Evolutionary conservation across 1,140 invertebrate species (phyloP).

Genomic region (Fopius arisanus): DNA sequence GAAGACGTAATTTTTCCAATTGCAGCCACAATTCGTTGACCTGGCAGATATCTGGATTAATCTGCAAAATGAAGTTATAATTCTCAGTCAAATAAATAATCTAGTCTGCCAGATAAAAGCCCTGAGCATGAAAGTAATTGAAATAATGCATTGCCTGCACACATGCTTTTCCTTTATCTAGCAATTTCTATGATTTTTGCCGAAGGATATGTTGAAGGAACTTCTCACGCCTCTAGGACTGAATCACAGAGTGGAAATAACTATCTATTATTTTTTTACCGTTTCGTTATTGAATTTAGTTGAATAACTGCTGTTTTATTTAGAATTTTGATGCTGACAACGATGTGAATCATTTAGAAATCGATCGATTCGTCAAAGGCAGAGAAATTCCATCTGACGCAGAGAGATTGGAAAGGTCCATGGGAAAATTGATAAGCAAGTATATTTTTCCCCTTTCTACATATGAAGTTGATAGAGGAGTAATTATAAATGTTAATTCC

Average conservation of each 20-base stretch:
- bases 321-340: slow-evolving; percentile 48
- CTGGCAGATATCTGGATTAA: slow-evolving; percentile 70
- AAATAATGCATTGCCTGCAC: too few species aligned
- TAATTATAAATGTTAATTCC: not conserved
- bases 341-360: slow-evolving; percentile 36
- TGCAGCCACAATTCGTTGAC: slow-evolving; percentile 71
- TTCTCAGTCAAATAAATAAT: slow-evolving; percentile 69
- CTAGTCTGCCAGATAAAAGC: slow-evolving; percentile 64
- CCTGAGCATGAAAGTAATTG: slow-evolving; percentile 58
- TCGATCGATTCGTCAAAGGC: slow-evolving; percentile 48
- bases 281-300: too few species aligned
- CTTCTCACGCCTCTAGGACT: too few species aligned
- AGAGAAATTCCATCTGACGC: slow-evolving; percentile 59
- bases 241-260: too few species aligned
- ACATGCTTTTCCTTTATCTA: too few species aligned
- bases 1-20: slow-evolving; percentile 31
- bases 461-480: too few species aligned
- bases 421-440: slow-evolving; percentile 59
- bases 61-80: slow-evolving; percentile 70
- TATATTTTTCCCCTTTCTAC: not conserved
- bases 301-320: too few species aligned
- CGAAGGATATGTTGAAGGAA: too few species aligned
- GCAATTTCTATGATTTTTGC: too few species aligned
- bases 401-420: slow-evolving; percentile 59
- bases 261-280: too few species aligned